phyloP scores from a whole-genome alignment of 2,888 invertebrate genomes.

The Taphrorychus bicolor region DNA sequence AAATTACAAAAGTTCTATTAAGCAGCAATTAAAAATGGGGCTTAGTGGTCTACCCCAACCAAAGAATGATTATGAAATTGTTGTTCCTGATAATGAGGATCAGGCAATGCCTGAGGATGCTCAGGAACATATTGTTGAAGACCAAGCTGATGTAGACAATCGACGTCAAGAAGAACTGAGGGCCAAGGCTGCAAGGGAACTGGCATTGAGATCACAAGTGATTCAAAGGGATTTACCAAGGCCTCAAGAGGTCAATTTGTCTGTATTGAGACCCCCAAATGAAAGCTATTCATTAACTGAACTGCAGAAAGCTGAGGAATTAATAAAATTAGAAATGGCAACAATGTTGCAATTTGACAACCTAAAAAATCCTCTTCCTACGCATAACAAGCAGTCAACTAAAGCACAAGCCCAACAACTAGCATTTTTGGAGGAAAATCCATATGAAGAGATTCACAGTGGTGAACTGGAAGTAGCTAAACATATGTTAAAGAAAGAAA shows the following conservation, averaged over 20 bases:
- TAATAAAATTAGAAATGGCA: slow-evolving; percentile 96
- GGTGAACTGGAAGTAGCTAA: slow-evolving; percentile 74
- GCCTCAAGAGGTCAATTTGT: slow-evolving; percentile 84
- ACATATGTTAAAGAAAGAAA: slow-evolving; percentile 76
- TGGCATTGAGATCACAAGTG: slow-evolving; percentile 79
- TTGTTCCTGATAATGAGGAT: slow-evolving; percentile 86
- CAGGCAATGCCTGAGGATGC: slow-evolving; percentile 60
- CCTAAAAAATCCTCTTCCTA: slow-evolving; percentile 73
- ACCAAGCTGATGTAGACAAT: slow-evolving; percentile 87
- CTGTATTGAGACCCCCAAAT: slow-evolving; percentile 78
- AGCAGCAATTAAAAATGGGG: slow-evolving; percentile 78
- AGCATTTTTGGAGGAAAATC: slow-evolving; percentile 85
- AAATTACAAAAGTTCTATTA: slow-evolving; percentile 73
- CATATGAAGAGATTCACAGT: slow-evolving; percentile 74
- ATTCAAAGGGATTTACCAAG: slow-evolving; percentile 87
- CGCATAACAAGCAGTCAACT: slow-evolving; percentile 62
- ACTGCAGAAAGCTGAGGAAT: slow-evolving; percentile 93
- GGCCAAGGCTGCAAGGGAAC: slow-evolving; percentile 71
- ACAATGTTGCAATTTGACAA: slow-evolving; percentile 94
- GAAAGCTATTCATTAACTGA: slow-evolving; percentile 82
- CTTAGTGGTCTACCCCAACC: slow-evolving; percentile 86
- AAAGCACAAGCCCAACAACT: slow-evolving; percentile 74
- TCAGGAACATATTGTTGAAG: slow-evolving; percentile 66
- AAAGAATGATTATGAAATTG: slow-evolving; percentile 98
- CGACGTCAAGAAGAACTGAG: slow-evolving; percentile 72